Evolutionary conservation across 1,140 invertebrate species (phyloP).

Genomic region (Platyscapa corneri): DNA sequence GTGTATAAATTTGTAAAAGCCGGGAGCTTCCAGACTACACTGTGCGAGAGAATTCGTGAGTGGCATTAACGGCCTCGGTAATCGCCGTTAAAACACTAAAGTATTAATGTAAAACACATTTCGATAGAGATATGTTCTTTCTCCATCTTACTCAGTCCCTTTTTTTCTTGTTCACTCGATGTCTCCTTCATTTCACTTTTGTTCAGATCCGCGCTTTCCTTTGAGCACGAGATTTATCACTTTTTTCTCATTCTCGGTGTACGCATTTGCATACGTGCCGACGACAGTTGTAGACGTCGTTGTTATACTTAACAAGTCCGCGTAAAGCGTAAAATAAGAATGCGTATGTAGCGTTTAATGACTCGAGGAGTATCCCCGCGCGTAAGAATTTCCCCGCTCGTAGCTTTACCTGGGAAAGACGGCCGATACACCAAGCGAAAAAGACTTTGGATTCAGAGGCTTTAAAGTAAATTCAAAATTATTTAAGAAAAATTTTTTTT

Average conservation of each 20-base stretch:
- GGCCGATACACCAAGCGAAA: no score
- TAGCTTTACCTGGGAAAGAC: no score
- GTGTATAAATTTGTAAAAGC: constrained; percentile 73
- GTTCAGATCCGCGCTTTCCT: neutral
- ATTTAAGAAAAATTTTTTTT: no score
- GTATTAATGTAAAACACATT: constrained; percentile 75
- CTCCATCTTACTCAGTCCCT: constrained; percentile 27
- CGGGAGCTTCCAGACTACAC: constrained; percentile 65
- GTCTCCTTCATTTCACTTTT: constrained; percentile 1
- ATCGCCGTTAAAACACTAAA: constrained; percentile 72
- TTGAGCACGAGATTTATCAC: neutral
- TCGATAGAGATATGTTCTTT: constrained; percentile 71
- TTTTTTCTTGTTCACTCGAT: neutral
- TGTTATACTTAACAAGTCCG: neutral
- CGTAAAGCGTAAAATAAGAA: no score
- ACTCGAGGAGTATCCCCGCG: no score
- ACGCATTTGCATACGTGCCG: neutral
- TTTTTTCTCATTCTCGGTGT: neutral
- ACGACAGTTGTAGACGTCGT: neutral
- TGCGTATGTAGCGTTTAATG: no score
- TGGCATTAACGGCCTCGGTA: constrained; percentile 70
- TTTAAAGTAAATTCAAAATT: no score
- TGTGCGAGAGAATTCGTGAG: constrained; percentile 65
- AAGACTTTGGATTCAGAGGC: no score
- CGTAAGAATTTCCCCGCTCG: no score